Evolutionary conservation across 2,797 vertebrate species (phyloP), one percentile per base, ranked within the genome.

Genomic region (Pagetopsis macropterus): DNA sequence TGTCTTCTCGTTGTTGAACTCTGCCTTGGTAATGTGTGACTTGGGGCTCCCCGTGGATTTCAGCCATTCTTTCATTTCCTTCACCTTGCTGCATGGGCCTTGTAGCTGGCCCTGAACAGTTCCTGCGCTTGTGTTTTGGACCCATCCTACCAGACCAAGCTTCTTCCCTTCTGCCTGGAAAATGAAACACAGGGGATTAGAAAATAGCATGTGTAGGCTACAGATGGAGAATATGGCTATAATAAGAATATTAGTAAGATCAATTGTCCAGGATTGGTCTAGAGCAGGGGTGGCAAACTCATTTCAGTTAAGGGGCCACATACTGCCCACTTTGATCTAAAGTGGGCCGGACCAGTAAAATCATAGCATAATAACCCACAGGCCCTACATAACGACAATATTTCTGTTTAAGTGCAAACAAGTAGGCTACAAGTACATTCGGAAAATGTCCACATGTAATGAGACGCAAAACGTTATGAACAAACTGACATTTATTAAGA

Each of bases 61-160:
- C 58, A 99, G 94, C 98, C 97, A 99, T 44, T 95, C 88, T 77
- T 98, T 95, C 96, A 98, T 97, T 76, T 93, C 89, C 75, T 62
- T 92, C 9, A 99, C 95, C 59, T 93, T 92, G 80, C 81, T 83
- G 11, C 78, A 1, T 0, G 95, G 95, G 0, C 97, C 97, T 90
- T 97, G 97, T 8, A 98, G 88, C 72, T 96, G 97, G 4, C 98
- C 98, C 71, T 93, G 90, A 41, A 99, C 98, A 0, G 96, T 97
- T 81, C 97, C 97, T 0, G 88, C 84, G 1, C 85, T 72, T 0
- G 96, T 99, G 66, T 99, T 99, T 84, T 92, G 94, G 76, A 99
- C 97, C 97, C 97, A 99, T 71, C 98, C 98, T 11, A 98, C 97
- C 51, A 99, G 90, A 23, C 97, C 97, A 9, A 97, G 91, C 52